These are phyloP conservation scores for Gulo gulo DNA, from an alignment of 2,113 vertebrate genomes.

Conservation along the genomic window DNA sequence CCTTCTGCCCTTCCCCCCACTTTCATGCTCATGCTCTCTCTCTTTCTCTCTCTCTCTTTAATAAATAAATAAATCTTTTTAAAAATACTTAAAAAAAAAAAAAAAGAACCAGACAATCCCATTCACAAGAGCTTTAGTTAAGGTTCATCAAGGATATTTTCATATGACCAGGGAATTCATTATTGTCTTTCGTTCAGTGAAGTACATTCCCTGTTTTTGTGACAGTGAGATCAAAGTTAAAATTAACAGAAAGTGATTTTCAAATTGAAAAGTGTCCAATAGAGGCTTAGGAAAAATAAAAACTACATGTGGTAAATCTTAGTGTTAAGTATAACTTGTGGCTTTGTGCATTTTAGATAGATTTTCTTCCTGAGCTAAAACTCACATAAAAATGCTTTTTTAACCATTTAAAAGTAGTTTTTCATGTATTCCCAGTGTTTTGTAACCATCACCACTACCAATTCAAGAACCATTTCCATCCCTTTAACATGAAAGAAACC, in stretches of 20 bases:
- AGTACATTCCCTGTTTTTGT: neutral
- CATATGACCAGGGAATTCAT: neutral
- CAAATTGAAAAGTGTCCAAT: neutral
- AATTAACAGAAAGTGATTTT: neutral
- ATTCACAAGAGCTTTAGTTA: neutral
- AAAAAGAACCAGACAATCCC: neutral
- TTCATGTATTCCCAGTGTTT: neutral
- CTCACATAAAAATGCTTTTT: neutral
- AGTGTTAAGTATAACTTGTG: neutral
- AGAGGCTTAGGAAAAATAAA: neutral
- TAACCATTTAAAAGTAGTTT: neutral
- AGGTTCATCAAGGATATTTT: neutral
- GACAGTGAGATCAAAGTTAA: neutral
- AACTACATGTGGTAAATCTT: neutral
- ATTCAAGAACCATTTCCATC: neutral
- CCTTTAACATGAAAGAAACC: neutral
- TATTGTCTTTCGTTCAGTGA: neutral
- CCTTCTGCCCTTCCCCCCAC: neutral
- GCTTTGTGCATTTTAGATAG: neutral
- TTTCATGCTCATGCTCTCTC: neutral
- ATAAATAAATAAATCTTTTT: neutral
- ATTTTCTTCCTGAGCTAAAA: neutral
- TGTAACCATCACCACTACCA: neutral
- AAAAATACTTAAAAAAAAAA: neutral
- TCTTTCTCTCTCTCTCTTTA: neutral